Evolutionary conservation across 2,888 invertebrate species (phyloP).

Genomic region (Caenorhabditis panamensis): DNA sequence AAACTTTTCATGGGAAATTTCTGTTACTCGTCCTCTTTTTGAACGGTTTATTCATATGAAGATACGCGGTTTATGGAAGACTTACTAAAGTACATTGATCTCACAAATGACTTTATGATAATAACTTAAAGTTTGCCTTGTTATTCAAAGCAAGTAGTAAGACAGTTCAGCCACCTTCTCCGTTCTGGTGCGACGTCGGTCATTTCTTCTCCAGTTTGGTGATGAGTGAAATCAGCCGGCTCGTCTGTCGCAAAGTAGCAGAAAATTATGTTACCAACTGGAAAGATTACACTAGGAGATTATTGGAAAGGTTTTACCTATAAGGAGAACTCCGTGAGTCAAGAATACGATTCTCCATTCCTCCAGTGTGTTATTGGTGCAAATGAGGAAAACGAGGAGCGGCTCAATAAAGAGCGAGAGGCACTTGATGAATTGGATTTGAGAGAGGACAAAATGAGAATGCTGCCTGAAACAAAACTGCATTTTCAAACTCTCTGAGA

Average conservation of each 20-base stretch:
- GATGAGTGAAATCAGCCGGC: slow-evolving; percentile 76
- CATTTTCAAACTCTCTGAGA: neutral
- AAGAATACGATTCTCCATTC: slow-evolving; percentile 77
- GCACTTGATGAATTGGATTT: slow-evolving; percentile 79
- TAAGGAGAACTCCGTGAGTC: slow-evolving; percentile 70
- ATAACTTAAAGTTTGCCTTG: neutral
- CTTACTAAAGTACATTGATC: neutral
- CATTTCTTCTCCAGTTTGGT: slow-evolving; percentile 51
- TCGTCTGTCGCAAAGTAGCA: slow-evolving; percentile 76
- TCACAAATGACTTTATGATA: neutral
- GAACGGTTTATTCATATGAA: slow-evolving; percentile 22
- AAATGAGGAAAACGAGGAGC: slow-evolving; percentile 73
- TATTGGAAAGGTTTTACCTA: too few species aligned
- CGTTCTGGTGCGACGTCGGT: slow-evolving; percentile 62
- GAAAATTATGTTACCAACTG: slow-evolving; percentile 75
- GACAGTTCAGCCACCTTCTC: slow-evolving; percentile 63
- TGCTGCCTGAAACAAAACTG: slow-evolving; percentile 77
- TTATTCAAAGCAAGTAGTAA: slow-evolving; percentile 55
- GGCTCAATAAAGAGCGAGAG: slow-evolving; percentile 78
- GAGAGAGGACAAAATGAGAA: slow-evolving; percentile 78
- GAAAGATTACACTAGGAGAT: slow-evolving; percentile 1
- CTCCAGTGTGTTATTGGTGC: slow-evolving; percentile 65
- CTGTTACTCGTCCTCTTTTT: neutral
- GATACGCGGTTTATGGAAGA: neutral
- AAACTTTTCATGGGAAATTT: neutral